phyloP scores from a whole-genome alignment of 2,888 invertebrate genomes.

The Penaeus monodon region DNA sequence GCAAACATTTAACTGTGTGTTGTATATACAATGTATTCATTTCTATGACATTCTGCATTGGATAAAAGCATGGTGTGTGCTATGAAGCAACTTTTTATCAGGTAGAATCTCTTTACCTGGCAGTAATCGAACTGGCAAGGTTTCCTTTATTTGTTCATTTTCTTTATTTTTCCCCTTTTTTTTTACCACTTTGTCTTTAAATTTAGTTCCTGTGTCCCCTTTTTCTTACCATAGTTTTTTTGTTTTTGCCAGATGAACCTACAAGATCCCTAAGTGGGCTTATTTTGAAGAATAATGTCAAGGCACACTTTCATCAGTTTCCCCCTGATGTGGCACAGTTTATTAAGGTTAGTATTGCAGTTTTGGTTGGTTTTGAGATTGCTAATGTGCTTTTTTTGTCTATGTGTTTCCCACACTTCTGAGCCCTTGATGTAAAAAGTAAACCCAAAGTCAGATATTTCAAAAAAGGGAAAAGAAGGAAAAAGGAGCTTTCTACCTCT shows the following conservation, averaged over 20 bases:
- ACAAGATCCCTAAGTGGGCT: conserved; percentile 96
- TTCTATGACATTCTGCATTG: no score
- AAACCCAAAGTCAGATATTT: no score
- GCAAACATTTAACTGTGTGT: no score
- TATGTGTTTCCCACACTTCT: neutral
- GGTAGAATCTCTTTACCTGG: neutral
- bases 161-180: neutral
- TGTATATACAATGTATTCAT: no score
- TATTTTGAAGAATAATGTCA: conserved; percentile 97
- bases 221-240: conserved; percentile 39
- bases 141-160: neutral
- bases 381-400: neutral
- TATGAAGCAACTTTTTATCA: no score
- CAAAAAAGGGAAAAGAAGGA: no score
- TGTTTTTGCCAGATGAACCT: conserved; percentile 82
- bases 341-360: conserved; percentile 77
- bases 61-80: no score
- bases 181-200: neutral
- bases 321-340: conserved; percentile 92
- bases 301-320: conserved; percentile 90
- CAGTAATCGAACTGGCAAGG: neutral
- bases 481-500: no score
- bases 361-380: neutral
- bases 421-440: neutral
- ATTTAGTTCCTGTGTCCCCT: conserved; percentile 5